phyloP scores from a whole-genome alignment of 2,113 vertebrate genomes.

The Rhineura floridana region DNA sequence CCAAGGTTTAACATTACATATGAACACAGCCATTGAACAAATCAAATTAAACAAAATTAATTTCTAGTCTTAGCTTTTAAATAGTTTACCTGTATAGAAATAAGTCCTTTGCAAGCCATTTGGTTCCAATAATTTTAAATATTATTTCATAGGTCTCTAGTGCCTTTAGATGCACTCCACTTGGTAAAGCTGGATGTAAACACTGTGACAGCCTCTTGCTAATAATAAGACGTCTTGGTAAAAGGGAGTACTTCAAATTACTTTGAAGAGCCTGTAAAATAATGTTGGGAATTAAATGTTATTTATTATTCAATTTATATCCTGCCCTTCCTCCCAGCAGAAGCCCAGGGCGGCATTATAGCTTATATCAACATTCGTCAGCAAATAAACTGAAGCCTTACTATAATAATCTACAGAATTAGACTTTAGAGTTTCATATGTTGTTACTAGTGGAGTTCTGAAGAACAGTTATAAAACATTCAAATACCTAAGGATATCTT shows the following conservation, averaged over 20 bases:
- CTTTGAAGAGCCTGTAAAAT: constrained; percentile 91
- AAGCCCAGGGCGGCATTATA: no score
- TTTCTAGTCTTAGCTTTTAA: constrained; percentile 38
- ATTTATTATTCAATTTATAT: background rate
- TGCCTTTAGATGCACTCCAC: constrained; percentile 95
- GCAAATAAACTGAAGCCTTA: background rate
- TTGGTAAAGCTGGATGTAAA: constrained; percentile 94
- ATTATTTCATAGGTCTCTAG: constrained; percentile 97
- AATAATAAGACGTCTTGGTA: constrained; percentile 90
- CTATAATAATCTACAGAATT: background rate
- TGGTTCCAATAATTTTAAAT: constrained; percentile 97
- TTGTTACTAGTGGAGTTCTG: background rate
- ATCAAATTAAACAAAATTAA: background rate
- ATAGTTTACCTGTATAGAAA: constrained; percentile 87
- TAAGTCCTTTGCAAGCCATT: constrained; percentile 90
- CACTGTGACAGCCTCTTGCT: constrained; percentile 96
- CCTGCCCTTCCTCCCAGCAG: no score
- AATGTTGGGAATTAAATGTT: constrained; percentile 1
- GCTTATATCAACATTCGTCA: background rate
- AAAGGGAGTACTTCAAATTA: constrained; percentile 92
- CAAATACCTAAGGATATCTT: background rate
- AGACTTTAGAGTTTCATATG: background rate
- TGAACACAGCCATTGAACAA: background rate
- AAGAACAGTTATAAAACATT: background rate
- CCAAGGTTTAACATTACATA: background rate